Evolutionary conservation across 2,797 vertebrate species (phyloP).

Genomic region (Vireo griseus): DNA sequence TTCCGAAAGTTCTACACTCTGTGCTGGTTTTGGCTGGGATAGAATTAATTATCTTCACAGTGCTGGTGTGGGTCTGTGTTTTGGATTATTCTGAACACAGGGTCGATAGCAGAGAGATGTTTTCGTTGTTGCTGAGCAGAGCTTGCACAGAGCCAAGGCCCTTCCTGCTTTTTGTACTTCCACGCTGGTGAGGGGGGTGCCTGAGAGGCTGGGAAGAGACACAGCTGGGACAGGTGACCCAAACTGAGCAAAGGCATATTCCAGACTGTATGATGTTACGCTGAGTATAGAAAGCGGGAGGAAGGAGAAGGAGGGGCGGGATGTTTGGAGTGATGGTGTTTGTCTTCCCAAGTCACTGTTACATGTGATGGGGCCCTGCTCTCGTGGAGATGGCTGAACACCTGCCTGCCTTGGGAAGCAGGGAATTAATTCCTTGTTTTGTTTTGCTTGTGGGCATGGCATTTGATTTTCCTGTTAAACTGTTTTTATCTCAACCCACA

Average conservation of each 20-base stretch:
- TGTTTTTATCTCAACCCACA: background rate
- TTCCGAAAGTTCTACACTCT: background rate
- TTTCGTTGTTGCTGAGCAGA: background rate
- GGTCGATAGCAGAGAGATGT: background rate
- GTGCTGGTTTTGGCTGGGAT: background rate
- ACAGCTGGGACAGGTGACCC: background rate
- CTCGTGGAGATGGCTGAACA: background rate
- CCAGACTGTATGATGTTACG: background rate
- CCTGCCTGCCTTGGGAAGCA: background rate
- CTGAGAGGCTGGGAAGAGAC: accelerated
- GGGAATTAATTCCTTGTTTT: background rate
- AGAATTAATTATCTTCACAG: background rate
- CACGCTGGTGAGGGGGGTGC: background rate
- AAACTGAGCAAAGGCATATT: background rate
- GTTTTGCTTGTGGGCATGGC: background rate
- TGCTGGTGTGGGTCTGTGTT: background rate
- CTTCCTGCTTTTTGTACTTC: background rate
- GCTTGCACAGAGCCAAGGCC: background rate
- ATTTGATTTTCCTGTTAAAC: background rate
- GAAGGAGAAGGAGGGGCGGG: too few relatives aligned
- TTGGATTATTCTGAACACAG: background rate
- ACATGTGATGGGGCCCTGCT: background rate
- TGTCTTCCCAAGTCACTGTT: background rate
- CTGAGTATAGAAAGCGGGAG: background rate
- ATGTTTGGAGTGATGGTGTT: background rate